Evolutionary conservation across 2,113 vertebrate species (phyloP).

Genomic region (Oceanodroma tethys): DNA sequence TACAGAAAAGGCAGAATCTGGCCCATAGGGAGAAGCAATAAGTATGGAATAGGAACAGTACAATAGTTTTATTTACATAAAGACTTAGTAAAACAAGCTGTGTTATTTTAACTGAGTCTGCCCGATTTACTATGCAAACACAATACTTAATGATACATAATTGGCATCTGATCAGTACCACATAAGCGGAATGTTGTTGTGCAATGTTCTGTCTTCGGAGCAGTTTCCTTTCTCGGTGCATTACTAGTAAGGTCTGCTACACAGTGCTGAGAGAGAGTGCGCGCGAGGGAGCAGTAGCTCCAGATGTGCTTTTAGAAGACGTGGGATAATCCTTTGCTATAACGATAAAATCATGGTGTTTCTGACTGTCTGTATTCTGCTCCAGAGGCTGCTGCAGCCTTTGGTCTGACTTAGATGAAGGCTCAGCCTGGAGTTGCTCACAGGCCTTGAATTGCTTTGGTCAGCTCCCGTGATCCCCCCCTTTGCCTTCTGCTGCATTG

Average conservation of each 20-base stretch:
- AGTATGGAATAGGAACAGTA: not conserved
- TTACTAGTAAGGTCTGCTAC: not conserved
- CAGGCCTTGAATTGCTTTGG: not conserved
- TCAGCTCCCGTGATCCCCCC: rapidly evolving
- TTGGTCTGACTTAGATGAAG: not conserved
- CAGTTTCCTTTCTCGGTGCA: not conserved
- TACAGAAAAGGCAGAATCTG: not conserved
- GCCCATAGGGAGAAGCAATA: not conserved
- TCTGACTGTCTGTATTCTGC: not conserved
- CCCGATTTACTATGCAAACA: slow-evolving; percentile 39
- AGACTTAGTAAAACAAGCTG: slow-evolving; percentile 41
- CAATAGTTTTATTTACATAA: slow-evolving; percentile 44
- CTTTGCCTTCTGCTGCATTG: not conserved
- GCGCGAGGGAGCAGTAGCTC: not conserved
- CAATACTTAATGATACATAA: slow-evolving; percentile 9
- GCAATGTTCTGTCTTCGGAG: slow-evolving; percentile 25
- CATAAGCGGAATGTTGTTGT: slow-evolving; percentile 37
- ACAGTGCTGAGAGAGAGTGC: rapidly evolving
- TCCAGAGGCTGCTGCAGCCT: not conserved
- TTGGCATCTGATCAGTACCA: slow-evolving; percentile 36
- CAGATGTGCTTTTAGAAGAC: not conserved
- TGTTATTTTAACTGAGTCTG: slow-evolving; percentile 49
- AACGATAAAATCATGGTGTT: not conserved
- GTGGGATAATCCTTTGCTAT: not conserved
- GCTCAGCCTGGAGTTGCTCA: not conserved